Base-by-base conservation (phyloP, 2,113 vertebrate genomes). In the Hydrochoerus hydrochaeris region DNA sequence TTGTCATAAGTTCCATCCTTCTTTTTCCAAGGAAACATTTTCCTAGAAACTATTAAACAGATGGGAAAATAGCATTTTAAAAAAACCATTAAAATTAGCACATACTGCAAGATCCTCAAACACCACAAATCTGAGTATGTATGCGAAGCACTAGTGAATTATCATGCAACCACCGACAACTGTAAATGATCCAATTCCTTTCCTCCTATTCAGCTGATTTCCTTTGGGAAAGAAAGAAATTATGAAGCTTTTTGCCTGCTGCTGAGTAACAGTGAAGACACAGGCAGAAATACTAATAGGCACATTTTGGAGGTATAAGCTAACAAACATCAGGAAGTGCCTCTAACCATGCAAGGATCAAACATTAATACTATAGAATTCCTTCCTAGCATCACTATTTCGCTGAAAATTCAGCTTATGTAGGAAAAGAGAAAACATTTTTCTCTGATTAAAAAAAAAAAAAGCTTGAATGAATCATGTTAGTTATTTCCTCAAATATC, bases 241-340 rank as follows among this genome's bases (percentile, higher is more conserved):
- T 84, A 28, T 46, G 58, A 94, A 95, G n/a, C 19, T 90, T 95
- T 90, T 88, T n/a, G 88, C 65, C 58, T 92, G 6, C 78, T 85
- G 32, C 35, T 92, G 77, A 88, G 7, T 30, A 82, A 69, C 3
- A 73, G 14, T 41, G 69, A 87, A 17, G 26, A 88, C 32, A 88
- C 22, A 46, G 54, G 46, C 54, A 41, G 81, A 88, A 90, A 85
- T 85, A 54, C 44, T 44, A 65, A 54, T 14, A 60, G 87, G 35
- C 38, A 35, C 54, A 60, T 88, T 95, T 92, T 82, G 24, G 65
- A 90, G 28, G 7, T 44, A 24, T 54, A 89, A 83, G 81, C 75
- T 93, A 86, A 54, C 24, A 95, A 94, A 83, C 67, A 86, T 44
- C 46, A 88, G 67, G 73, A 89, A 80, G 80, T 2, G 54, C 81